These are phyloP conservation scores for Amphimedon queenslandica DNA, from an alignment of 37 sponge, comb jelly and placozoan genomes.

Conservation along the genomic window DNA sequence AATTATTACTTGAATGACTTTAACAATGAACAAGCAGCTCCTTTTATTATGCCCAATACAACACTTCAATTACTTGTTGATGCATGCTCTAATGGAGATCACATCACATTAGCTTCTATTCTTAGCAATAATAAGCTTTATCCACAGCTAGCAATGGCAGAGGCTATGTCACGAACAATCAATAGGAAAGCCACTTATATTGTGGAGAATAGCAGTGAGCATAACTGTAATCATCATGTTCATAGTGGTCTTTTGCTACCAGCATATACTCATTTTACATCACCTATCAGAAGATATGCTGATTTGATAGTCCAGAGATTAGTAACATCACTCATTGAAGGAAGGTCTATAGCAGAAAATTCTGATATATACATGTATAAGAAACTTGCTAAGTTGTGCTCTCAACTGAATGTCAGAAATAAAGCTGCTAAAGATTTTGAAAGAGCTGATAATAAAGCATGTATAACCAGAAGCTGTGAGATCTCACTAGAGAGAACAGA, in stretches of 20 bases:
- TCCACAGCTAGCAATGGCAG: slow-evolving; percentile 33
- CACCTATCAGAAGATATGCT: slow-evolving; percentile 47
- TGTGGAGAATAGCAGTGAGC: background rate
- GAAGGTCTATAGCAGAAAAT: background rate
- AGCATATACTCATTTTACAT: slow-evolving; percentile 50
- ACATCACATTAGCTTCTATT: background rate
- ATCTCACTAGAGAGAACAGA: too few relatives aligned
- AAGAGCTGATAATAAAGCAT: background rate
- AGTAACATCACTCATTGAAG: slow-evolving; percentile 1
- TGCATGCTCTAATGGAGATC: background rate
- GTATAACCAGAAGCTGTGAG: too few relatives aligned
- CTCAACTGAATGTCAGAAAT: slow-evolving; percentile 8
- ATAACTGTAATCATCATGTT: background rate
- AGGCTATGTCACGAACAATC: background rate
- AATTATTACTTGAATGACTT: background rate
- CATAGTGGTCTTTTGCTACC: slow-evolving; percentile 17
- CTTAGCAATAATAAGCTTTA: slow-evolving; percentile 15
- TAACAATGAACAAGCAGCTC: background rate
- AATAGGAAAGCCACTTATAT: slow-evolving; percentile 11
- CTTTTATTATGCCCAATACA: background rate
- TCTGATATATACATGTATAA: background rate
- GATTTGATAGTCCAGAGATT: slow-evolving; percentile 45
- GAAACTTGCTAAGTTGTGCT: slow-evolving; percentile 10
- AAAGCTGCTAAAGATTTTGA: slow-evolving; percentile 49
- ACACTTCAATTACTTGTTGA: background rate